Conservation (phyloP, 2,113 vertebrate genomes). For the Paramormyrops kingsleyae region DNA sequence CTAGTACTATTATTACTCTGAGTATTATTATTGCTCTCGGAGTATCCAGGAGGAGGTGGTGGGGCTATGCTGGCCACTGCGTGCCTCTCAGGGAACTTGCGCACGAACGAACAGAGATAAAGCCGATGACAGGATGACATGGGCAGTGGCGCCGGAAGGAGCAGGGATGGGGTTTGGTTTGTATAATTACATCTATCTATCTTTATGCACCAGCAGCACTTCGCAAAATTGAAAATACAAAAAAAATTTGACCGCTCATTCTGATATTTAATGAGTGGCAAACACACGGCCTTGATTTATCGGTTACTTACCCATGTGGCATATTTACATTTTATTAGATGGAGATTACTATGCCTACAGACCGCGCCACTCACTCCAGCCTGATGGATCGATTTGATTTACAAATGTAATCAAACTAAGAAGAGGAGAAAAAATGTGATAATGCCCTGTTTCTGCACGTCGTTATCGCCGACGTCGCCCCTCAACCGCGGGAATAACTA, state of each 20-base stretch:
- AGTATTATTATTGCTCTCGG: background rate
- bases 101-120: constrained; percentile 96
- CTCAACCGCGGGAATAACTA: constrained; percentile 66
- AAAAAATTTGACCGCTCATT: constrained; percentile 94
- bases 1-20: background rate
- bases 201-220: constrained; percentile 99
- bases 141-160: constrained; percentile 95
- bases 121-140: constrained; percentile 96
- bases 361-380: constrained; percentile 86
- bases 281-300: constrained; percentile 95
- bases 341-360: constrained; percentile 95
- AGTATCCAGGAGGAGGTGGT: constrained; percentile 40
- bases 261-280: constrained; percentile 97
- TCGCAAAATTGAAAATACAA: constrained; percentile 98
- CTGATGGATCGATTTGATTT: constrained; percentile 99
- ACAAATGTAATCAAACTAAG: constrained; percentile 99
- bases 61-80: constrained; percentile 70
- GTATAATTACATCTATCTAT: constrained; percentile 99
- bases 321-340: constrained; percentile 98
- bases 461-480: constrained; percentile 67
- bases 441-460: constrained; percentile 91
- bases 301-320: constrained; percentile 93
- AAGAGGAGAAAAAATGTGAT: constrained; percentile 92
- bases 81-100: constrained; percentile 92
- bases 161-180: constrained; percentile 99